These are phyloP conservation scores for Xenops minutus DNA, from an alignment of 2,797 vertebrate species.

Conservation along the genomic window DNA sequence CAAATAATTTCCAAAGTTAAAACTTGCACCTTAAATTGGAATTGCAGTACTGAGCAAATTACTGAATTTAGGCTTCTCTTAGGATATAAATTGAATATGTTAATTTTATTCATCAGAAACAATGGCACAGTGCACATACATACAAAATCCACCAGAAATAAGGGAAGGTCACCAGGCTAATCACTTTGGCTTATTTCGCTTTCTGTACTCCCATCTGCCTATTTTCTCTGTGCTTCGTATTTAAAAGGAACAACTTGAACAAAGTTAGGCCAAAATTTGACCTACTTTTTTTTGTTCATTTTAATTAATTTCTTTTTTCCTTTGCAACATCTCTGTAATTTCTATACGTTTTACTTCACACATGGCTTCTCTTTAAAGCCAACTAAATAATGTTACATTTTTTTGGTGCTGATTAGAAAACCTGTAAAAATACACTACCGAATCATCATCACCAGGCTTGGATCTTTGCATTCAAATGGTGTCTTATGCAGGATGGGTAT, in stretches of 20 bases:
- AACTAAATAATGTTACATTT: not conserved
- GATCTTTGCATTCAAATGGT: not conserved
- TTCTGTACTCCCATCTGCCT: constrained; percentile 35
- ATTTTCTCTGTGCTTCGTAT: constrained; percentile 30
- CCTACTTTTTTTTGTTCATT: not conserved
- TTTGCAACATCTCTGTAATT: not conserved
- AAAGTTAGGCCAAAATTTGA: not conserved
- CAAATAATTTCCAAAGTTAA: constrained; percentile 15
- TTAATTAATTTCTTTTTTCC: constrained; percentile 23
- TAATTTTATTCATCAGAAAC: constrained; percentile 69
- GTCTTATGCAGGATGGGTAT: not conserved
- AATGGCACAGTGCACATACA: constrained; percentile 42
- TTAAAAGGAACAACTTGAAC: constrained; percentile 15
- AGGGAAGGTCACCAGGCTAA: constrained; percentile 39
- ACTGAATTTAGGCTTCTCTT: constrained; percentile 29
- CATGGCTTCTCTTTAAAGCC: not conserved
- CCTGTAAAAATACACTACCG: not conserved
- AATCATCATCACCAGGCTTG: not conserved
- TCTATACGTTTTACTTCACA: not conserved
- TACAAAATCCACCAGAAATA: constrained; percentile 55
- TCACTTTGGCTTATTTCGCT: constrained; percentile 61
- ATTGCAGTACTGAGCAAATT: not conserved
- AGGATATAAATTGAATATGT: constrained; percentile 50
- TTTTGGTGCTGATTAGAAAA: not conserved
- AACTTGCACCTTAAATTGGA: not conserved